Evolutionary conservation across 2,888 invertebrate species (phyloP).

Genomic region (Lepidochitona cinerea): DNA sequence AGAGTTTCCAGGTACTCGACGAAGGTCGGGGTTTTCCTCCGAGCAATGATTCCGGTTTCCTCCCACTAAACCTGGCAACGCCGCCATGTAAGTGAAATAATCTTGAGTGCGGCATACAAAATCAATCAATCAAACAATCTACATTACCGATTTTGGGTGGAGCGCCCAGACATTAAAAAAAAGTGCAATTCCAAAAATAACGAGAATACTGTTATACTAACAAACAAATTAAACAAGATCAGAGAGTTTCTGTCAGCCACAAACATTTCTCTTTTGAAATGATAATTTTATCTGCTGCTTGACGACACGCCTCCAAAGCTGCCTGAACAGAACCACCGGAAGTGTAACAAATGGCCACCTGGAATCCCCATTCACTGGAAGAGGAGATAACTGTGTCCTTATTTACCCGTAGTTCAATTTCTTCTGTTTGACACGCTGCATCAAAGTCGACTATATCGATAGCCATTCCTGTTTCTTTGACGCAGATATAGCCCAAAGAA

Average conservation of each 20-base stretch:
- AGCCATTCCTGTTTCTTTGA: not conserved
- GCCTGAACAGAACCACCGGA: not conserved
- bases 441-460: not conserved
- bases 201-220: too few relatives aligned
- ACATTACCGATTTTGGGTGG: too few relatives aligned
- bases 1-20: too few relatives aligned
- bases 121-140: too few relatives aligned
- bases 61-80: too few relatives aligned
- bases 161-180: too few relatives aligned
- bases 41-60: too few relatives aligned
- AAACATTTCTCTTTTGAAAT: not conserved
- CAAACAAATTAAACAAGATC: too few relatives aligned
- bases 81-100: too few relatives aligned
- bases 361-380: not conserved
- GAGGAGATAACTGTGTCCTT: not conserved
- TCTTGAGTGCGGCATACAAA: too few relatives aligned
- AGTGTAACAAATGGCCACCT: not conserved
- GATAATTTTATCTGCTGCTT: not conserved
- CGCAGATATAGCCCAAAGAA: not conserved
- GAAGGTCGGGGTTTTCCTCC: too few relatives aligned
- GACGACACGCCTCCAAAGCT: not conserved
- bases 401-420: not conserved
- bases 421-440: not conserved
- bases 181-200: too few relatives aligned
- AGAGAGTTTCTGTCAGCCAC: conserved; percentile 1